Conservation (phyloP, 2,113 vertebrate genomes). For the Oreotrochilus melanogaster region DNA sequence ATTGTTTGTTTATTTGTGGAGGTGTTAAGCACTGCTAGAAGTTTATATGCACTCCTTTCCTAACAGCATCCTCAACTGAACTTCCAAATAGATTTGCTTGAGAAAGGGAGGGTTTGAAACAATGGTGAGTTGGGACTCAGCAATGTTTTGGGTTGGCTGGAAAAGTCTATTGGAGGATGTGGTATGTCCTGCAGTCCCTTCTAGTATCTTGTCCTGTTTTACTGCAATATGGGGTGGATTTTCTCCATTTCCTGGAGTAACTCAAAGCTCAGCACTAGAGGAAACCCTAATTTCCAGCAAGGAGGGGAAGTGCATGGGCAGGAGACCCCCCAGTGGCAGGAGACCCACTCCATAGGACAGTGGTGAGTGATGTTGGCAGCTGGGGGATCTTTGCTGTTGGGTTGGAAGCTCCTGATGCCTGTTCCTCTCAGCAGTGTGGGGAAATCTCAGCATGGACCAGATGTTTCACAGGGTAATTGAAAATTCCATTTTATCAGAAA, state of each 20-base stretch:
- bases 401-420: background rate
- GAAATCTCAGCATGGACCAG: conserved; percentile 65
- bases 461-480: conserved; percentile 81
- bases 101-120: background rate
- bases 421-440: conserved; percentile 5
- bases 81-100: background rate
- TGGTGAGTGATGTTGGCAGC: fast-evolving
- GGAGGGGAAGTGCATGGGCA: fast-evolving
- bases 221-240: background rate
- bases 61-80: background rate
- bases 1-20: conserved; percentile 58
- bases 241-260: background rate
- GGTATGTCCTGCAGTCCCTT: background rate
- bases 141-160: background rate
- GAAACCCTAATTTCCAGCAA: background rate
- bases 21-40: background rate
- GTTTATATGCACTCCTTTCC: conserved; percentile 16
- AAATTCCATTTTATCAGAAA: conserved; percentile 86
- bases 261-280: background rate
- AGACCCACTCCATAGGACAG: fast-evolving
- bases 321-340: background rate
- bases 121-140: background rate
- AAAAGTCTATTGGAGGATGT: background rate
- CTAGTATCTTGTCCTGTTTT: background rate
- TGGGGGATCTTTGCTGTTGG: fast-evolving